Base-by-base conservation (phyloP, 2,888 invertebrate genomes). In the Epirrhoe alternata region DNA sequence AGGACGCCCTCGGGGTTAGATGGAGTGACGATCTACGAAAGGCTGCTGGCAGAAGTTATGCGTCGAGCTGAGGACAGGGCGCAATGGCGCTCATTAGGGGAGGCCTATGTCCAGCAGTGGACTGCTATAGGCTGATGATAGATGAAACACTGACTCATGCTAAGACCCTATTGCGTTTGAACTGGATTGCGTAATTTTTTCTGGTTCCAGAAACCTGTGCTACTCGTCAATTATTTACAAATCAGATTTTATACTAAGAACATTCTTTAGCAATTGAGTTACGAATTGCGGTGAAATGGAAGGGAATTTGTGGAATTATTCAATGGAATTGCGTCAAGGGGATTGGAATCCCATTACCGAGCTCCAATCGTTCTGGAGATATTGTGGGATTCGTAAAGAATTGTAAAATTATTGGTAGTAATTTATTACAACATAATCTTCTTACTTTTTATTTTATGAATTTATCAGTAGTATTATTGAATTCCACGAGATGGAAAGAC, bases 271-370 rank as follows among this genome's bases (percentile, higher is more conserved):
- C 3, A 12, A 33, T 33, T 7, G 24, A 47, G 10, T 57, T 55
- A 42, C 56, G 33, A 49, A 56, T 56, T 50, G 14, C 52, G 38
- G 60, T 61, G 57, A 63, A 62, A 63, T 62, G 66, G 53, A 56
- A 49, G 58, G 61, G 69, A 73, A 74, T 70, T 67, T 60, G 59
- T 60, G 66, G 74, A 77, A 74, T 75, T 58, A 66, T 57, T 59
- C 64, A 56, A 66, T 68, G 45, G 60, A 33, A 54, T 66, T 30
- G 17, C 61, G 59, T 2, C 55, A 33, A 53, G 66, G 66, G 66
- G 53, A 64, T 60, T 35, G 69, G 64, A 64, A 67, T 60, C 61
- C 60, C 55, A 65, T 64, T 68, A 57, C 38, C 6, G 6, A 47
- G 45, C 38, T 12, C 50, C 24, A 33, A 47, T 47, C 12, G 42